Base-by-base conservation (phyloP, 2,113 vertebrate species). In the Cynoglossus semilaevis region DNA sequence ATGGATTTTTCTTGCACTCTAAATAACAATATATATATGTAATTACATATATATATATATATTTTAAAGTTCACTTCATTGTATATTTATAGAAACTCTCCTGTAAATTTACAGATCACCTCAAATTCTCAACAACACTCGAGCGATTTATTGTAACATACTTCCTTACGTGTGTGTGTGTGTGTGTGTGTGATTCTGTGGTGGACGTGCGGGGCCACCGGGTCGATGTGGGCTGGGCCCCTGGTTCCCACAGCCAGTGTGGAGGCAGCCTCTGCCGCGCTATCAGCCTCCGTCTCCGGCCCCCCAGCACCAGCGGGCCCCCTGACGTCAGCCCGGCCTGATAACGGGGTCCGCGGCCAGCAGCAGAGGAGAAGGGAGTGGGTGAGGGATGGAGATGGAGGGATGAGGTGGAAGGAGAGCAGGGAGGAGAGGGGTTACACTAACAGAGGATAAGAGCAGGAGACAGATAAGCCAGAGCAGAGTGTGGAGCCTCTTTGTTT, bases 361-460 rank as follows among this genome's bases (percentile, higher is more conserved):
- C 72, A 42, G 61, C 17, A 7, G 43, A 10, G 50, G 35, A 2
- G 50, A 22, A 29, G 22, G 16, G 16, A 17, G 38, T 6, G 34
- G 19, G 11, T 47, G 60, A 50, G 61, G 38, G 53, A 1, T 59
- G 70, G 38, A 50, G 74, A 70, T 49, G 82, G 73, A 77, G 77
- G 78, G 79, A 81, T 78, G 83, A 77, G 80, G 71, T 80, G 75
- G 80, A 71, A 60, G 72, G 70, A 77, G 71, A 72, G 59, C 35
- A 62, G 56, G 76, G 74, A 69, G 70, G 72, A 81, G 72, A 79
- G 79, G 88, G 88, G 87, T 92, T 90, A 91, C 85, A 91, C 91
- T 90, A 92, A 91, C 91, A 92, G 83, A 90, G 88, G 91, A 92
- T 91, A 92, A 91, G 85, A 82, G 83, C 70, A 53, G 72, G 51